Percentiles rank a stretch among this genome's conserved stretches.
Conservation (phyloP, 2,888 invertebrate species). For the Yponomeuta sedellus region DNA sequence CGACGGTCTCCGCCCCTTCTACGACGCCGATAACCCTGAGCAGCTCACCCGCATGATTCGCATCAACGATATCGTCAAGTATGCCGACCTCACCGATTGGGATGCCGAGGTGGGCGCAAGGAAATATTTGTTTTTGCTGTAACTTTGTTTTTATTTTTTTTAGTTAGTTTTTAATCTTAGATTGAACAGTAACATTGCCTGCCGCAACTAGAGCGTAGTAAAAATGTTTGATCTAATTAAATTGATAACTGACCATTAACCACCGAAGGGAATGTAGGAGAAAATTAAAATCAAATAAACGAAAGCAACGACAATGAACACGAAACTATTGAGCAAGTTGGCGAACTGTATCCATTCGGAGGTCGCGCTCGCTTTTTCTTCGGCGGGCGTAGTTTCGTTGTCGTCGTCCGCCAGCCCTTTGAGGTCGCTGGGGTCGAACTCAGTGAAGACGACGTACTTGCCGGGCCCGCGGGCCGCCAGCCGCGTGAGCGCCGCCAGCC, state of each 20-base stretch:
- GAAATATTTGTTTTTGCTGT: neutral
- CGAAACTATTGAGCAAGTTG: slow-evolving; percentile 51
- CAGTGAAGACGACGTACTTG: slow-evolving; percentile 60
- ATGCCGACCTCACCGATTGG: slow-evolving; percentile 50
- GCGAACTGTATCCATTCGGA: slow-evolving; percentile 62
- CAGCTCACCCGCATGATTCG: slow-evolving; percentile 55
- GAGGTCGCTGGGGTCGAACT: slow-evolving; percentile 56
- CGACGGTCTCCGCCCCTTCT: slow-evolving; percentile 52
- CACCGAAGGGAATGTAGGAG: slow-evolving; percentile 51
- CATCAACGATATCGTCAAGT: slow-evolving; percentile 61
- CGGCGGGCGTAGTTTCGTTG: slow-evolving; percentile 23
- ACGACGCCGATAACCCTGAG: slow-evolving; percentile 33
- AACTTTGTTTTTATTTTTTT: too few relatives aligned
- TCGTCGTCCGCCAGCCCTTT: slow-evolving; percentile 38
- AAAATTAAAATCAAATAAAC: slow-evolving; percentile 52
- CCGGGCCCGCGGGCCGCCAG: slow-evolving; percentile 51
- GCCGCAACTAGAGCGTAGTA: too few relatives aligned
- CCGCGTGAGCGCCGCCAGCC: slow-evolving; percentile 47
- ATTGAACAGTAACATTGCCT: too few relatives aligned
- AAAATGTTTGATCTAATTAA: neutral
- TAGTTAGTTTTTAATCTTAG: too few relatives aligned
- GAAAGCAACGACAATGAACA: slow-evolving; percentile 46
- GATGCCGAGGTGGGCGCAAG: slow-evolving; percentile 50
- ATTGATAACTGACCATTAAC: neutral
- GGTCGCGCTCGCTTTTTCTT: slow-evolving; percentile 28